Conservation (phyloP, 2,113 vertebrate species). For the Erythrocercus mccallii region DNA sequence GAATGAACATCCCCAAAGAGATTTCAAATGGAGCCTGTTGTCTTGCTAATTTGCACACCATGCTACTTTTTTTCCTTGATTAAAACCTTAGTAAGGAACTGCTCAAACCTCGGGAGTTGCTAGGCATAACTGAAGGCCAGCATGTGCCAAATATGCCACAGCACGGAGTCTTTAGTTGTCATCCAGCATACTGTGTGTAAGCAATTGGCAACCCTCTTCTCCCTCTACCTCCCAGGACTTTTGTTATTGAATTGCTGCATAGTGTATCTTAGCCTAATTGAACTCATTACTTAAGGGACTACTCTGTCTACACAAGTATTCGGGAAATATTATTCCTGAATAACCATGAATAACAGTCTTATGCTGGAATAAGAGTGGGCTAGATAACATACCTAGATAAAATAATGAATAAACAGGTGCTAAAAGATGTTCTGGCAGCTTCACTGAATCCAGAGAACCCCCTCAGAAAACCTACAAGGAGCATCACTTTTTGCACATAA, state of each 20-base stretch:
- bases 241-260: conserved; percentile 33
- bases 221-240: conserved; percentile 30
- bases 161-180: conserved; percentile 23
- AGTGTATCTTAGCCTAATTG: conserved; percentile 56
- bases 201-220: conserved; percentile 22
- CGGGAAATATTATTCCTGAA: conserved; percentile 31
- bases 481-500: rapidly evolving
- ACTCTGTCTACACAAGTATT: conserved; percentile 8
- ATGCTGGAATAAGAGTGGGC: not conserved
- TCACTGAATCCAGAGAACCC: not conserved
- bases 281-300: conserved; percentile 48
- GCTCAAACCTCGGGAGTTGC: conserved; percentile 1
- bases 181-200: conserved; percentile 14
- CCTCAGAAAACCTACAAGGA: not conserved
- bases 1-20: not conserved
- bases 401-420: not conserved
- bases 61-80: not conserved
- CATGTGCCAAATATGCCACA: conserved; percentile 45
- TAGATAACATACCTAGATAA: not conserved
- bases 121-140: conserved; percentile 5
- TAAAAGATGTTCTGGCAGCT: not conserved
- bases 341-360: not conserved
- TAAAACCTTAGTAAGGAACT: conserved; percentile 20
- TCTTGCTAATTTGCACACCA: conserved; percentile 6
- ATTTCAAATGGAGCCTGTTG: not conserved